A percentile compares a stretch with the other conserved stretches of the same genome.
Conservation (phyloP, 2,888 invertebrate genomes). For the Drosophila phalerata region DNA sequence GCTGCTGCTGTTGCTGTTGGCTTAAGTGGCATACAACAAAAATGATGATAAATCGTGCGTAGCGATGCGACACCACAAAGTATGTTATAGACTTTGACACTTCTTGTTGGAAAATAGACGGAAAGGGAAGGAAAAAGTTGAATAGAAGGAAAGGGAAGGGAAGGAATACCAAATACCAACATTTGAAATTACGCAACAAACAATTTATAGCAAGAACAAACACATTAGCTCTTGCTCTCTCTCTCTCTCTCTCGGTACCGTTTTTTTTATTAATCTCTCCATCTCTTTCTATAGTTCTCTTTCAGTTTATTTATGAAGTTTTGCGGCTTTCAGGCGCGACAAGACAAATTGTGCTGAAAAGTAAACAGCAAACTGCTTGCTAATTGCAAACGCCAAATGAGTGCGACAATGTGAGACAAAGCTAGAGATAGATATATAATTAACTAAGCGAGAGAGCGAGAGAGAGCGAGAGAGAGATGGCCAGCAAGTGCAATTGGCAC, state of each 20-base stretch:
- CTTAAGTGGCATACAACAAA: constrained; percentile 52
- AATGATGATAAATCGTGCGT: constrained; percentile 75
- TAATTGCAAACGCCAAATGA: constrained; percentile 62
- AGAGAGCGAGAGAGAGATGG: neutral
- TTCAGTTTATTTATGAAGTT: constrained; percentile 67
- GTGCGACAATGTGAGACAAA: neutral
- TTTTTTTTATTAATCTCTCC: neutral
- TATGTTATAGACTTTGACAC: constrained; percentile 27
- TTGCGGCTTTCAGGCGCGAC: constrained; percentile 66
- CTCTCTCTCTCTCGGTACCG: neutral
- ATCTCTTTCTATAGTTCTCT: neutral
- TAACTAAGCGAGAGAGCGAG: neutral
- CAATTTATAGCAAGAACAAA: constrained; percentile 18
- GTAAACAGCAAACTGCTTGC: constrained; percentile 74
- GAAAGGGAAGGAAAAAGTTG: neutral
- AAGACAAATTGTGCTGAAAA: constrained; percentile 76
- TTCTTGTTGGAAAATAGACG: neutral
- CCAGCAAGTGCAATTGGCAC: constrained; percentile 64
- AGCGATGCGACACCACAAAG: constrained; percentile 44
- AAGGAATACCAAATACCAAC: constrained; percentile 24
- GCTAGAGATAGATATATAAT: neutral
- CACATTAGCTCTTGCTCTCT: neutral
- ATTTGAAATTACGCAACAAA: constrained; percentile 28
- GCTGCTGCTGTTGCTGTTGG: constrained; percentile 31
- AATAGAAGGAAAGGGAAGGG: neutral